Percentiles rank a stretch among this genome's conserved stretches.
Evolutionary conservation across 2,888 invertebrate species (phyloP).

Genomic region (Julus scandinavius): DNA sequence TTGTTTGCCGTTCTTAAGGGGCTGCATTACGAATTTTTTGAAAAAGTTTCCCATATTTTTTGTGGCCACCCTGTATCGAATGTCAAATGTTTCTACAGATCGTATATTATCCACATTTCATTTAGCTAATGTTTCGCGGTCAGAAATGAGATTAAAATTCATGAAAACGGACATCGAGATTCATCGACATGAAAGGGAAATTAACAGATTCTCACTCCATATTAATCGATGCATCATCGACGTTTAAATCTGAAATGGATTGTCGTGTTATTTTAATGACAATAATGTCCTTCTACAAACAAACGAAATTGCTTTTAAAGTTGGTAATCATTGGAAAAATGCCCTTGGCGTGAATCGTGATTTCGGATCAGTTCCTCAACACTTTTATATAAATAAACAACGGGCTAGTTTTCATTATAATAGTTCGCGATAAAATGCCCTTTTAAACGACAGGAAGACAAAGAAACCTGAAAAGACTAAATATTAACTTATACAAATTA

Average conservation of each 20-base stretch:
- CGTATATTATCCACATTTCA: background rate
- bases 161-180: background rate
- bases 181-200: background rate
- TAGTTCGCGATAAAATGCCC: no score
- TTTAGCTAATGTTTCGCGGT: background rate
- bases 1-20: no score
- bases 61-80: no score
- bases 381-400: background rate
- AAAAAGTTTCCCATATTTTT: no score
- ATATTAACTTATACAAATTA: no score
- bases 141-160: conserved; percentile 8
- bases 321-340: background rate
- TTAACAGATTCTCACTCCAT: background rate
- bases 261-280: background rate
- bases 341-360: background rate
- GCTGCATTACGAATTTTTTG: no score
- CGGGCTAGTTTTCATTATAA: no score
- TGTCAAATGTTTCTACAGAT: background rate
- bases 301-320: background rate
- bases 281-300: background rate
- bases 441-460: no score
- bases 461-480: no score
- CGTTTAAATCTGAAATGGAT: background rate
- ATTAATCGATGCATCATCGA: background rate
- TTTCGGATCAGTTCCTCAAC: background rate